Conservation (phyloP, 2,888 invertebrate species). For the Leptinotarsa juncta region DNA sequence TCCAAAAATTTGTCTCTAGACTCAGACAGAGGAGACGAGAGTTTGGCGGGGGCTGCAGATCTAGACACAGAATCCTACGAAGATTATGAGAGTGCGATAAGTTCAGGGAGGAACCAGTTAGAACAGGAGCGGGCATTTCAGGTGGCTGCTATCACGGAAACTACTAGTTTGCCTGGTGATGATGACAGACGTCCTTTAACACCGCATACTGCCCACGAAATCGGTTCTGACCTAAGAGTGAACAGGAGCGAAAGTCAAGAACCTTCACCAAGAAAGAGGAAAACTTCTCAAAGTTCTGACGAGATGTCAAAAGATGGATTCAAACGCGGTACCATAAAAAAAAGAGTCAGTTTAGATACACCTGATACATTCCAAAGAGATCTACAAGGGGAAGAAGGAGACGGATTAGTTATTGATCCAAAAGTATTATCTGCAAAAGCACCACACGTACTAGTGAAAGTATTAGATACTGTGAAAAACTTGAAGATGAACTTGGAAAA, state of each 20-base stretch:
- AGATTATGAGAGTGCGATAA: conserved; percentile 76
- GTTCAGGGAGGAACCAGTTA: conserved; percentile 66
- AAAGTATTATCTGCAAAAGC: conserved; percentile 65
- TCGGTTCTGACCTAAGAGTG: conserved; percentile 64
- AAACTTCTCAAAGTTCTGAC: conserved; percentile 64
- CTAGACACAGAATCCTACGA: conserved; percentile 73
- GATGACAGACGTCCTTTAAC: conserved; percentile 59
- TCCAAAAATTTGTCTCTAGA: conserved; percentile 73
- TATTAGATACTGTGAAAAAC: conserved; percentile 56
- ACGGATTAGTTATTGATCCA: conserved; percentile 69
- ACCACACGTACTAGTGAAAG: conserved; percentile 60
- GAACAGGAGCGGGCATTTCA: conserved; percentile 60
- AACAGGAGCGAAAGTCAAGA: conserved; percentile 66
- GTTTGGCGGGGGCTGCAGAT: conserved; percentile 67
- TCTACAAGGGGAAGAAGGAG: conserved; percentile 71
- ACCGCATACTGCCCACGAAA: conserved; percentile 64
- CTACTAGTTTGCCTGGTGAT: conserved; percentile 62
- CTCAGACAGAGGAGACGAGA: conserved; percentile 68
- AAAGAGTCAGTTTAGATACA: conserved; percentile 64
- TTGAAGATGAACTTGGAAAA: conserved; percentile 64
- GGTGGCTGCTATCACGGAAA: conserved; percentile 64
- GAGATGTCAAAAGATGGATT: conserved; percentile 67
- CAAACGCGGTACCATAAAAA: conserved; percentile 50
- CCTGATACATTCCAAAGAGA: conserved; percentile 66
- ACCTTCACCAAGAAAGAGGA: conserved; percentile 59